These are phyloP conservation scores for Palythoa grandis DNA, from an alignment of 92 coral and sea anemone genomes.

Conservation along the genomic window DNA sequence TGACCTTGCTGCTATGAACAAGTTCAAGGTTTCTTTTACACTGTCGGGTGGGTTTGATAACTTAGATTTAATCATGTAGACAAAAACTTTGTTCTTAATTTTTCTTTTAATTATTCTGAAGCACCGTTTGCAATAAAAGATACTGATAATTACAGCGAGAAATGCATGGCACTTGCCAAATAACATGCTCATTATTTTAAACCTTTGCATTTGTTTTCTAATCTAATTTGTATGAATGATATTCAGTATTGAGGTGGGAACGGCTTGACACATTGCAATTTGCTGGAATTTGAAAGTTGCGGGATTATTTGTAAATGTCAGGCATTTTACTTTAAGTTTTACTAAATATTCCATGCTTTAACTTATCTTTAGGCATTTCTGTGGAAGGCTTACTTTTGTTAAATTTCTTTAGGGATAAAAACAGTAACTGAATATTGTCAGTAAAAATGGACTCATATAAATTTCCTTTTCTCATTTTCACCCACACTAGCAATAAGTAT, in stretches of 20 bases:
- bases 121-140: conserved; percentile 47
- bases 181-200: not conserved
- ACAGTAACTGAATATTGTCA: too few relatives aligned
- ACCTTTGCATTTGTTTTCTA: not conserved
- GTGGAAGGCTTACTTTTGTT: too few relatives aligned
- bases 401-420: too few relatives aligned
- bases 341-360: too few relatives aligned
- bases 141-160: conserved; percentile 12
- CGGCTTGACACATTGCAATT: not conserved
- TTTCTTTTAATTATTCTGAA: conserved; percentile 48
- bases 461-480: too few relatives aligned
- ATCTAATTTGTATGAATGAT: not conserved
- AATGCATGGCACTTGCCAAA: not conserved
- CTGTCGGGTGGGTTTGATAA: conserved; percentile 27
- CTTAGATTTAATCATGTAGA: conserved; percentile 39
- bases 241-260: not conserved
- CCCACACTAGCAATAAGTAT: too few relatives aligned
- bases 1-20: conserved; percentile 34
- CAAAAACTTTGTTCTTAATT: conserved; percentile 39
- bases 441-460: too few relatives aligned
- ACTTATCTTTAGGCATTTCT: too few relatives aligned
- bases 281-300: not conserved
- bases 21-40: conserved; percentile 41
- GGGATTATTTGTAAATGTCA: not conserved
- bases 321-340: not conserved